These are phyloP conservation scores for Pseudonaja textilis DNA, from an alignment of 2,113 vertebrate genomes.

Conservation along the genomic window DNA sequence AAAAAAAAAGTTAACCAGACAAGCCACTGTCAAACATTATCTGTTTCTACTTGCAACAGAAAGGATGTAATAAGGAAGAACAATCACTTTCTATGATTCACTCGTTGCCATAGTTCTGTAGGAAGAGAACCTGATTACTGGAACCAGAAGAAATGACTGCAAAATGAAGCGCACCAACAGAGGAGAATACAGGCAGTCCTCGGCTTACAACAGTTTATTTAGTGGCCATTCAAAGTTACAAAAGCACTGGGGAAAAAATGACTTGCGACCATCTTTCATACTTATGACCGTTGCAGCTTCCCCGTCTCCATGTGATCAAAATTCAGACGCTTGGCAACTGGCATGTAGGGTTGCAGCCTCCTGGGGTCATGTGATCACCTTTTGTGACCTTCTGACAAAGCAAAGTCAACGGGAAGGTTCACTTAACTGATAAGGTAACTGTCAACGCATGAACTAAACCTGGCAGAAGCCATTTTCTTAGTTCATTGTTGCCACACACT, in stretches of 20 bases:
- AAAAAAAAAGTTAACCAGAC: neutral
- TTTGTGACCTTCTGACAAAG: neutral
- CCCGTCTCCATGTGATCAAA: neutral
- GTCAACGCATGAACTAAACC: too few species aligned
- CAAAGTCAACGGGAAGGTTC: neutral
- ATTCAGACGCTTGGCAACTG: neutral
- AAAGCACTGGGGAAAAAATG: neutral
- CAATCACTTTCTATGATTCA: accelerated
- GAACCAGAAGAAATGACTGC: conserved; percentile 35
- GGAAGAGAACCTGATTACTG: conserved; percentile 44
- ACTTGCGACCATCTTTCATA: neutral
- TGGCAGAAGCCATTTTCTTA: too few species aligned
- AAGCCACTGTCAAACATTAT: neutral
- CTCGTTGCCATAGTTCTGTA: conserved; percentile 26
- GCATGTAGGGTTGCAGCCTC: neutral
- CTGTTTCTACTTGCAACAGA: conserved; percentile 18
- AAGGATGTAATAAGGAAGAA: neutral
- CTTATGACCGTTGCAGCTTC: neutral
- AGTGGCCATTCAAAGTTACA: neutral
- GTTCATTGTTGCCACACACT: too few species aligned
- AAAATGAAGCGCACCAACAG: neutral
- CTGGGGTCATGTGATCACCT: too few species aligned
- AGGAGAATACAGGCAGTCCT: neutral
- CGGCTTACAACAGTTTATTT: neutral
- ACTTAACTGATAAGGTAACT: neutral